These are phyloP conservation scores for Parambassis ranga DNA, from an alignment of 2,797 vertebrate species.

Conservation along the genomic window DNA sequence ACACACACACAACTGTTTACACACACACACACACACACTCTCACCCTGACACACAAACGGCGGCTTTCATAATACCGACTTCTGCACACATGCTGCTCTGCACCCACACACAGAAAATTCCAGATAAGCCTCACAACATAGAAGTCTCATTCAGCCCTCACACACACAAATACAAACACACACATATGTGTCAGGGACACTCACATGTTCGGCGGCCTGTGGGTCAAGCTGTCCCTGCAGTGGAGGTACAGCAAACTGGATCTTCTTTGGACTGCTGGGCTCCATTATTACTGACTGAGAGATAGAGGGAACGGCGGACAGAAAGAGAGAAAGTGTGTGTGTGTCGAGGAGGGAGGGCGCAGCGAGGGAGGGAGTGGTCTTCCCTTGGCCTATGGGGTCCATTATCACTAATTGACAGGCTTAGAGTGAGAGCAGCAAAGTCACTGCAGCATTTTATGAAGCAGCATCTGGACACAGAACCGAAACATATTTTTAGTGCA, in stretches of 20 bases:
- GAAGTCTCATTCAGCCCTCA: conserved; percentile 36
- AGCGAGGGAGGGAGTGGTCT: conserved; percentile 60
- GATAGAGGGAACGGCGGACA: conserved; percentile 40
- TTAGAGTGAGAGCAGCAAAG: conserved; percentile 10
- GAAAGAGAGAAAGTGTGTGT: conserved; percentile 30
- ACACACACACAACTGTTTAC: conserved; percentile 1
- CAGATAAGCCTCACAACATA: conserved; percentile 22
- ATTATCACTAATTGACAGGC: conserved; percentile 68
- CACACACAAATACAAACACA: not conserved
- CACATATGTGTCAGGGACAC: conserved; percentile 36
- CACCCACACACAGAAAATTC: conserved; percentile 53
- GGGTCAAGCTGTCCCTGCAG: conserved; percentile 93
- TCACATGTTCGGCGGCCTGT: conserved; percentile 95
- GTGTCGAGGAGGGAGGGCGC: conserved; percentile 31
- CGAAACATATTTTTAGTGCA: not conserved
- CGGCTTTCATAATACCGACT: not conserved
- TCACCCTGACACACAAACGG: not conserved
- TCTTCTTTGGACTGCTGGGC: conserved; percentile 95
- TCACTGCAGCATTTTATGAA: conserved; percentile 30
- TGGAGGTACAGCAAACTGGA: conserved; percentile 90
- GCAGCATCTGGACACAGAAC: not conserved
- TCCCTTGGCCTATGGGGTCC: conserved; percentile 29
- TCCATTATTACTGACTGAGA: conserved; percentile 81
- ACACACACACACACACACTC: not conserved
- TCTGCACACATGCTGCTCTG: conserved; percentile 15